phyloP scores from a whole-genome alignment of 1,140 invertebrate genomes.

The Berghia stephanieae region DNA sequence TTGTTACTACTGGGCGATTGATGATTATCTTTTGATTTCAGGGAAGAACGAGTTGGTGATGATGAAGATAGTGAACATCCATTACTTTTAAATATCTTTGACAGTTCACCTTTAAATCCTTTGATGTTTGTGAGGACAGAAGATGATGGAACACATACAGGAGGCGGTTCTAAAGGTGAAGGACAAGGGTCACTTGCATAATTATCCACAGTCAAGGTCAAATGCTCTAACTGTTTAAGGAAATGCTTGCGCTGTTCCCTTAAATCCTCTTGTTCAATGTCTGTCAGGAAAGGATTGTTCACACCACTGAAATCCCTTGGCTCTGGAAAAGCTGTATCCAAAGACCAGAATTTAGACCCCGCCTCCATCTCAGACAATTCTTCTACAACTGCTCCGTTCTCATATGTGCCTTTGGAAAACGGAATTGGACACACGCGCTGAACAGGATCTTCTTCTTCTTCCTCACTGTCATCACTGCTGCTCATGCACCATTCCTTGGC shows the following conservation, averaged over 20 bases:
- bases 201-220: too few relatives aligned
- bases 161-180: not conserved
- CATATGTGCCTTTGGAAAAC: too few relatives aligned
- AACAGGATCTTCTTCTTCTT: not conserved
- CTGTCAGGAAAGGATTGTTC: slow-evolving; percentile 30
- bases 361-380: not conserved
- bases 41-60: too few relatives aligned
- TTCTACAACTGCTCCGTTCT: not conserved
- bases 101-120: slow-evolving; percentile 27
- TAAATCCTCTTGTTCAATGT: slow-evolving; percentile 23
- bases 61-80: too few relatives aligned
- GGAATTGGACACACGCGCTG: too few relatives aligned
- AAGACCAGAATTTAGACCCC: slow-evolving; percentile 11
- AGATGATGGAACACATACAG: not conserved
- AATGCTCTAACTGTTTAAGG: not conserved
- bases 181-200: too few relatives aligned
- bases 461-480: not conserved
- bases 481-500: too few relatives aligned
- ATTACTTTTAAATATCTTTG: slow-evolving; percentile 9
- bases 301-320: slow-evolving; percentile 12
- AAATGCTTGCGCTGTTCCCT: slow-evolving; percentile 21
- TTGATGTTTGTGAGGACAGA: not conserved
- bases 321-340: slow-evolving; percentile 24
- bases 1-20: too few relatives aligned
- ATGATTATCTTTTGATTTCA: too few relatives aligned